phyloP scores from a whole-genome alignment of 2,888 invertebrate genomes.

The Campoletis raptor region DNA sequence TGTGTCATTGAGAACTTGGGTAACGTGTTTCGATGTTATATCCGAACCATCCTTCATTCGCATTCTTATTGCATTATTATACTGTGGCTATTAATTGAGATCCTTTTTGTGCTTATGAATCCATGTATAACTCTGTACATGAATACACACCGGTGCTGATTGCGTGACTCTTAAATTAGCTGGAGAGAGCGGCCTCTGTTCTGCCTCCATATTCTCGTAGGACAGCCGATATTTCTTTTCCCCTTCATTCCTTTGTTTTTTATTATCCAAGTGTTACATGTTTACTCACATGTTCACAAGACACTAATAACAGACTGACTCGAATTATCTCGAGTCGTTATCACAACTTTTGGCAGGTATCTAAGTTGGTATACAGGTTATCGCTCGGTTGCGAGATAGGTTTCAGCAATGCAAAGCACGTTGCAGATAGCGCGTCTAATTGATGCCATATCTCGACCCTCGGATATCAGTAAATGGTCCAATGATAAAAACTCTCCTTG shows the following conservation, averaged over 20 bases:
- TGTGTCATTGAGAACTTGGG: slow-evolving; percentile 50
- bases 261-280: neutral
- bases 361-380: neutral
- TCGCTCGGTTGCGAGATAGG: neutral
- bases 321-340: neutral
- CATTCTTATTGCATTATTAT: slow-evolving; percentile 51
- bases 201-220: slow-evolving; percentile 1
- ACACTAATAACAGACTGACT: neutral
- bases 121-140: neutral
- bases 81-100: slow-evolving; percentile 43
- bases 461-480: neutral
- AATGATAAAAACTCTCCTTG: neutral
- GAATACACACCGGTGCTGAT: slow-evolving; percentile 19
- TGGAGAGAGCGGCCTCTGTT: slow-evolving; percentile 8
- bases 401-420: neutral
- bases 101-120: slow-evolving; percentile 16
- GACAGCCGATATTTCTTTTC: neutral
- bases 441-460: neutral
- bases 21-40: slow-evolving; percentile 31
- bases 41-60: slow-evolving; percentile 18
- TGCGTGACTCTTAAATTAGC: slow-evolving; percentile 46
- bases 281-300: neutral
- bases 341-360: neutral
- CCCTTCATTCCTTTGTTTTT: neutral
- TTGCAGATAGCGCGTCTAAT: neutral